A percentile compares a stretch with the other conserved stretches of the same genome.
Evolutionary conservation across 2,888 invertebrate species (phyloP).

Genomic region (Dendrolimus houi): DNA sequence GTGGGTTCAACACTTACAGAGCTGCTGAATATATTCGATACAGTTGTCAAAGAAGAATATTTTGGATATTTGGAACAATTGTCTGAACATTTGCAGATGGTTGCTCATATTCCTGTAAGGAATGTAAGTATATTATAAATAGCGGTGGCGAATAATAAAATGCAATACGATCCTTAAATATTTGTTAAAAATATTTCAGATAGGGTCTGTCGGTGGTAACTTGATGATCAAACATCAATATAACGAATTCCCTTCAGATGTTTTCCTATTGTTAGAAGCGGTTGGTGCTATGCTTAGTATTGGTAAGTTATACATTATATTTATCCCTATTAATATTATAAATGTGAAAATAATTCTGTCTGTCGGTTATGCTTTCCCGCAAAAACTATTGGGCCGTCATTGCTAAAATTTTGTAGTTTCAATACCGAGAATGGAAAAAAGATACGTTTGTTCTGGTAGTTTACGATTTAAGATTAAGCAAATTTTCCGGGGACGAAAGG

Average conservation of each 20-base stretch:
- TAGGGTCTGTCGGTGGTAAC: constrained; percentile 82
- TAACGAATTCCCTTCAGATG: constrained; percentile 82
- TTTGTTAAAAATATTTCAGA: constrained; percentile 39
- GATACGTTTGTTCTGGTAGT: no score
- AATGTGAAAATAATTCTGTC: no score
- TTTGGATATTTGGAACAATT: constrained; percentile 79
- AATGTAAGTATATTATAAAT: constrained; percentile 71
- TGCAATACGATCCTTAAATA: constrained; percentile 1
- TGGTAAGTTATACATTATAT: constrained; percentile 21
- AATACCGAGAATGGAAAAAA: no score
- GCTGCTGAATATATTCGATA: constrained; percentile 54
- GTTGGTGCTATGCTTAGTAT: constrained; percentile 39
- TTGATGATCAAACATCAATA: constrained; percentile 80
- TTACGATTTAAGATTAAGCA: no score
- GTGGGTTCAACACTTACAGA: constrained; percentile 51
- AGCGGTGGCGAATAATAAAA: background rate
- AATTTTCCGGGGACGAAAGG: no score
- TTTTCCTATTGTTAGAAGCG: constrained; percentile 72
- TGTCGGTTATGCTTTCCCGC: no score
- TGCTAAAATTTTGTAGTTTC: no score
- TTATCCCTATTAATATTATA: no score
- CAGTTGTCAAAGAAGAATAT: constrained; percentile 41
- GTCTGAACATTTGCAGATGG: constrained; percentile 79
- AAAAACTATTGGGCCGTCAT: no score
- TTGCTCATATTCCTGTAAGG: constrained; percentile 83